Base-by-base conservation (phyloP, 1,140 invertebrate genomes). In the Megathymus violae region DNA sequence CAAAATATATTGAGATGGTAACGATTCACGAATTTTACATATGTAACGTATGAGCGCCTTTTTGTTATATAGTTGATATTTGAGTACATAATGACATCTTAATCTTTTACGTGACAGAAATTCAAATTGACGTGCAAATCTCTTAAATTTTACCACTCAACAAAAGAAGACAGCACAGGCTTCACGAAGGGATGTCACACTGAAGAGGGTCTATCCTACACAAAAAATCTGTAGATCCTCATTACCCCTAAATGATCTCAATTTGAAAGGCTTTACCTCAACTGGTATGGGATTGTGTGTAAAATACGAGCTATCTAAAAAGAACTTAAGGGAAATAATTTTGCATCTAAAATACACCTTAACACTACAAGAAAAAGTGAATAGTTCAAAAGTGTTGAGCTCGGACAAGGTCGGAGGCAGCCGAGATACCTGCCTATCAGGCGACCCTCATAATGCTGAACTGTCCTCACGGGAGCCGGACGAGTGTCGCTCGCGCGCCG, bases 191-290 rank as follows among this genome's bases (percentile, higher is more conserved):
- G 22, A 7, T n/a, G 16, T 43, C 38, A 16, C 22, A 15, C 38
- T 56, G 52, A 56, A 43, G 52, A 56, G 52, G 52, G 52, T 56
- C 17, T 15, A 31, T 56, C 52, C 19, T 43, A 38, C 40, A 43
- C 51, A 41, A 43, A 43, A 56, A 41, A 56, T 56, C 52, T 44
- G 52, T 56, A 43, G 52, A 56, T 56, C 52, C 40, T 56, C 40
- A 40, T 56, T 40, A 15, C 40, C 51, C 14, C 44, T 56, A 56
- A 56, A 56, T 56, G 44, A 56, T 56, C 52, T 56, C 40, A 25
- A 56, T 56, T 56, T 56, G 52, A 56, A 44, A 56, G 40, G 52
- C 52, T 31, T 56, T 44, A 56, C 15, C 52, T 27, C 52, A 13
- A 22, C 22, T 34, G 25, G 40, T 58, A 41, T 58, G 52, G 25